Base-by-base conservation (phyloP, 2,888 invertebrate species). In the Drosophila picticornis region DNA sequence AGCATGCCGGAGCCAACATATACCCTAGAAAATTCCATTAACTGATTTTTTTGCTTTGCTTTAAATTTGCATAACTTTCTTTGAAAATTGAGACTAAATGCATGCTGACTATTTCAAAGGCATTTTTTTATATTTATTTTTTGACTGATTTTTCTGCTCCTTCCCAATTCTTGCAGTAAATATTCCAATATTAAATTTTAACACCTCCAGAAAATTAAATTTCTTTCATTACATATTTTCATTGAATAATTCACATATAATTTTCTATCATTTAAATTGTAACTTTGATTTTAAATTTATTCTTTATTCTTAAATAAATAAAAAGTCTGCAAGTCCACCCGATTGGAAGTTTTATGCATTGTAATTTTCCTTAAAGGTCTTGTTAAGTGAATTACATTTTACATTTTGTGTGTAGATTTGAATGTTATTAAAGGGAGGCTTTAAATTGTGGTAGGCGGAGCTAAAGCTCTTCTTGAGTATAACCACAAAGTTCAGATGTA, bases 11-110 rank as follows among this genome's bases (percentile, higher is more conserved):
- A 11, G 13, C 4, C 1, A 16, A 19, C 3, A 25, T 1, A 77
- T 82, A 66, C 87, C 27, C 87, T 77, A 32, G 38, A 25, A 38
- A 50, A 2, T 6, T 16, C 2, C 13, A 25, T 43, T 57, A 43
- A 1, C 22, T 5, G 11, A 43, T 16, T n/a, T 11, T 10, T 31
- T 43, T 40, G 22, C 19, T 31, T 43, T 40, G 22, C 19, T 32
- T 32, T 34, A 0, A 7, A 34, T 27, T 32, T 32, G 25, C 22
- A 38, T 56, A 9, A 5, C 4, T 5, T 5, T 2, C 4, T 13
- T 43, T 57, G 31, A 31, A 31, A 16, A 31, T 57, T 16, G 10
- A 43, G 6, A 5, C 2, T 10, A 10, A 50, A 27, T 50, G 48
- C 48, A 50, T 50, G 2, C 5, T 10, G 10, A 10, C 10, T 19